Conservation (phyloP, 2,797 vertebrate species). For the Leptodactylus fallax region DNA sequence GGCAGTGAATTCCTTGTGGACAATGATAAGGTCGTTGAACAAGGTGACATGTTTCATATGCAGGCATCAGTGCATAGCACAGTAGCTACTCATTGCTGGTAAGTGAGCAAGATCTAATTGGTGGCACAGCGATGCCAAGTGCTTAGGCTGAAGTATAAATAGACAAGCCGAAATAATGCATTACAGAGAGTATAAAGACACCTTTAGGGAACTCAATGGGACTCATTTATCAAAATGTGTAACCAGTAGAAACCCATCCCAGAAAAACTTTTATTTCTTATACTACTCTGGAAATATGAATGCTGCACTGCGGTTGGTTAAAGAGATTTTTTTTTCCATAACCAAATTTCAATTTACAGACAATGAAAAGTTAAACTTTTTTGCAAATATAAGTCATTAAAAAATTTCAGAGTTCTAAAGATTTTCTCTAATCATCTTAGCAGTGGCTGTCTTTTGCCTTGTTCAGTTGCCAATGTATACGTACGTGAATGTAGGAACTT, state of each 20-base stretch:
- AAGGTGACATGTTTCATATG: slow-evolving; percentile 1
- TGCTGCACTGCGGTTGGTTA: background rate
- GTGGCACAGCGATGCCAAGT: background rate
- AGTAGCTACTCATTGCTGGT: background rate
- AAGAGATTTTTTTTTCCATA: too few species aligned
- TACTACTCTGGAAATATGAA: background rate
- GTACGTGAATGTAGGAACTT: too few species aligned
- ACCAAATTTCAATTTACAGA: too few species aligned
- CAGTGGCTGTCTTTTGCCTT: too few species aligned
- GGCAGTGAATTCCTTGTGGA: background rate
- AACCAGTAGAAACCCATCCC: background rate
- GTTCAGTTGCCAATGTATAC: too few species aligned
- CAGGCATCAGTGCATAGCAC: background rate
- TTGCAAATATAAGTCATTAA: too few species aligned
- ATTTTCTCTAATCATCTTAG: too few species aligned
- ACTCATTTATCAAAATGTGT: background rate
- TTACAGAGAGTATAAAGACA: background rate
- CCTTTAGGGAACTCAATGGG: background rate
- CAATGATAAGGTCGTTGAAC: slow-evolving; percentile 3
- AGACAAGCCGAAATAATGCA: background rate
- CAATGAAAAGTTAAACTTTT: too few species aligned
- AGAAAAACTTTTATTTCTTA: background rate
- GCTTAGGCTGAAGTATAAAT: background rate
- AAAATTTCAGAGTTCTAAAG: too few species aligned
- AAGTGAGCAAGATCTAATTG: background rate